Conservation (phyloP, 1,140 invertebrate species). For the Lysiphlebus fabarum region DNA sequence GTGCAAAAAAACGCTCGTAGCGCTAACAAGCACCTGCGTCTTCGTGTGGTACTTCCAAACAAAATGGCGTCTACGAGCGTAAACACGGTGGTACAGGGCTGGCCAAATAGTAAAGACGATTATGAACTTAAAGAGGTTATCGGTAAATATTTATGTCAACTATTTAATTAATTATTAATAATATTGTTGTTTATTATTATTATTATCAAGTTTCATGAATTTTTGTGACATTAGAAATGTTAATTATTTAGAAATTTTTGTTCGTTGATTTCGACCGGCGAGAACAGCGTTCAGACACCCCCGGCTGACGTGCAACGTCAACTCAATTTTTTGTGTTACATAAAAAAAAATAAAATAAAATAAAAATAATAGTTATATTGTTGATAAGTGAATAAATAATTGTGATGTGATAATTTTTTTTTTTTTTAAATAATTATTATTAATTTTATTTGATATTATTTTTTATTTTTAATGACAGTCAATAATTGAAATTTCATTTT, state of each 20-base stretch:
- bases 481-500: too few relatives aligned
- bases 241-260: neutral
- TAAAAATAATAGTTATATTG: too few relatives aligned
- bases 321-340: conserved; percentile 15
- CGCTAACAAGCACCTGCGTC: conserved; percentile 41
- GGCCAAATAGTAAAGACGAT: conserved; percentile 90
- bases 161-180: neutral
- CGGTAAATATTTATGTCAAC: conserved; percentile 59
- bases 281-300: neutral
- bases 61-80: conserved; percentile 69
- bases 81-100: conserved; percentile 62
- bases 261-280: too few relatives aligned
- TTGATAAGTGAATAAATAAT: too few relatives aligned
- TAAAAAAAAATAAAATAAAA: conserved; percentile 13
- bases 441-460: too few relatives aligned
- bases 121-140: conserved; percentile 94
- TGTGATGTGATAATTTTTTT: too few relatives aligned
- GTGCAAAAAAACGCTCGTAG: conserved; percentile 31
- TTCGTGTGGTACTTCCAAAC: conserved; percentile 63
- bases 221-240: neutral
- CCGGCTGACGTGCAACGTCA: conserved; percentile 12
- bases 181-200: neutral
- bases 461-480: too few relatives aligned
- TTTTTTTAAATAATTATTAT: too few relatives aligned
- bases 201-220: neutral